Conservation (phyloP, 1,140 invertebrate genomes). For the Drosophila repletoides region DNA sequence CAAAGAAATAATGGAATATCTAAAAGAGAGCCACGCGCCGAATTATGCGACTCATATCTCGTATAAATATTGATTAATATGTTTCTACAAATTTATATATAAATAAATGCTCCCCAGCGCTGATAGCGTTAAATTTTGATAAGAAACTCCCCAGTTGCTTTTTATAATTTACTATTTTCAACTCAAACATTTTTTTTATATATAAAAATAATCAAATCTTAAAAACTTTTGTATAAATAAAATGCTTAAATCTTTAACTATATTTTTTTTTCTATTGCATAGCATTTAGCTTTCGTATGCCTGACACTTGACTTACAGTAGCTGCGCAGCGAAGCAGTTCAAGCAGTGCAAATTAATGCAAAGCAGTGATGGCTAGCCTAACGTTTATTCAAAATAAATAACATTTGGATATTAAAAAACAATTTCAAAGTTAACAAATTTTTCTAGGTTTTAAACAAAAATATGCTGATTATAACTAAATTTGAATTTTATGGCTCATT, state of each 20-base stretch:
- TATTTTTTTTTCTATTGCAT: neutral
- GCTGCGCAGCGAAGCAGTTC: neutral
- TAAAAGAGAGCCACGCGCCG: conserved; percentile 30
- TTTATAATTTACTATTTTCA: neutral
- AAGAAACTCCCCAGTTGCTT: neutral
- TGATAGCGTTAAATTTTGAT: neutral
- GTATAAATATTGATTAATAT: conserved; percentile 2
- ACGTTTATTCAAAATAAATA: neutral
- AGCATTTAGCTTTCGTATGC: neutral
- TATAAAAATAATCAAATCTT: too few relatives aligned
- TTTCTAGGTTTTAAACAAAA: too few relatives aligned
- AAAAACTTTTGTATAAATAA: neutral
- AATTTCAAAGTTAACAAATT: neutral
- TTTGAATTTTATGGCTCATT: too few relatives aligned
- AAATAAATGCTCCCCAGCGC: conserved; percentile 14
- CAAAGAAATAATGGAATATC: conserved; percentile 10
- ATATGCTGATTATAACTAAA: too few relatives aligned
- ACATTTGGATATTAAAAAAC: neutral
- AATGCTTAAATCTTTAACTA: neutral
- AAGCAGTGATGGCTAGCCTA: too few relatives aligned
- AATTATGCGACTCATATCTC: neutral
- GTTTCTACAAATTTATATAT: neutral
- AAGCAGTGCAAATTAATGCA: neutral
- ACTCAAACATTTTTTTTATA: too few relatives aligned
- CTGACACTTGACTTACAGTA: neutral